Evolutionary conservation across 1,140 invertebrate species (phyloP).

Genomic region (Argopecten irradians): DNA sequence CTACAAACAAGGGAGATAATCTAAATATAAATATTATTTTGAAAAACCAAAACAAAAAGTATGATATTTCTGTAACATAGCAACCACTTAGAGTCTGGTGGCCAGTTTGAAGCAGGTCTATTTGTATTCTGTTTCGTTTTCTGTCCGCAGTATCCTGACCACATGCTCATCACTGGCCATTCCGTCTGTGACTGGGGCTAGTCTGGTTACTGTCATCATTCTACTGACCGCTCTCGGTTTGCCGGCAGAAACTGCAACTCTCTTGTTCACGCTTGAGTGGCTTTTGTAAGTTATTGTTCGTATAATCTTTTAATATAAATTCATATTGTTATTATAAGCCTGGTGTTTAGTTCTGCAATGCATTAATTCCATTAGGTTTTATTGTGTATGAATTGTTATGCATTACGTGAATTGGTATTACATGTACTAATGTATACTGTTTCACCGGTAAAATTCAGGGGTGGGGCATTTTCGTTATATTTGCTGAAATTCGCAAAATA

Average conservation of each 20-base stretch:
- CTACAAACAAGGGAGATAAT: no score
- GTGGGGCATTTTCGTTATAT: no score
- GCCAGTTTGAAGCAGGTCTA: no score
- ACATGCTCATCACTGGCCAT: slow-evolving; percentile 66
- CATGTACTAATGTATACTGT: no score
- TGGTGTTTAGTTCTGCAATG: background rate
- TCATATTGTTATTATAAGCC: background rate
- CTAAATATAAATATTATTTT: no score
- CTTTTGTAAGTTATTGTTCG: slow-evolving; percentile 95
- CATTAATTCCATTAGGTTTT: background rate
- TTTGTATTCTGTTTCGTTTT: background rate
- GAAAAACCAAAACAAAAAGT: no score
- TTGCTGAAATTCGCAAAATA: no score
- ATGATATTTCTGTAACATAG: no score
- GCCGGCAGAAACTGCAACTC: slow-evolving; percentile 84
- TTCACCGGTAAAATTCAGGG: no score
- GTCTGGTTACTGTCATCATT: slow-evolving; percentile 67
- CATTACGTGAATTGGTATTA: background rate
- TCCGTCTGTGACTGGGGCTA: slow-evolving; percentile 67
- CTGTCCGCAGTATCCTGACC: slow-evolving; percentile 59
- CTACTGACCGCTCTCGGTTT: slow-evolving; percentile 65
- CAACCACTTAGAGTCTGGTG: no score
- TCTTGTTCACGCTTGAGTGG: slow-evolving; percentile 93
- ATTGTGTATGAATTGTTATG: background rate
- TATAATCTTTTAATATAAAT: slow-evolving; percentile 33